Evolutionary conservation across 1,140 invertebrate species (phyloP).

Genomic region (Drosophila triauraria): DNA sequence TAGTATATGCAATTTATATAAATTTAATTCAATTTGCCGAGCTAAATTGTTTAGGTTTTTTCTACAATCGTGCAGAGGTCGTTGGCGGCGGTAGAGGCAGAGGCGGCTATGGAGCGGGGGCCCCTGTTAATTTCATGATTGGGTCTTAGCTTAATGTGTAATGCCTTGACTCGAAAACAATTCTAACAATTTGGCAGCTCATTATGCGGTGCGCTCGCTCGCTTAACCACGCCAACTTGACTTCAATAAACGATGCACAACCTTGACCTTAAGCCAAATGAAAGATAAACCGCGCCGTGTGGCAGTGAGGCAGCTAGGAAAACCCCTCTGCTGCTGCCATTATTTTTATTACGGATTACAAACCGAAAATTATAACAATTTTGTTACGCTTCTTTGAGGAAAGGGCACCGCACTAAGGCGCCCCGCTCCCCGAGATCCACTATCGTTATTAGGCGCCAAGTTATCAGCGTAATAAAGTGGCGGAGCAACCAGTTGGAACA

Average conservation of each 20-base stretch:
- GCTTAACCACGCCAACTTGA: constrained; percentile 59
- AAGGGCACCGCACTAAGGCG: constrained; percentile 41
- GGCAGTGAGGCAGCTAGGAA: constrained; percentile 5
- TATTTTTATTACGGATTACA: constrained; percentile 70
- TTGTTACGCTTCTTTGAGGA: constrained; percentile 81
- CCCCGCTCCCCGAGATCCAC: not conserved
- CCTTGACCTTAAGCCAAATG: constrained; percentile 78
- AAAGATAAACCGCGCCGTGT: constrained; percentile 43
- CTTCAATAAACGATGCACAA: constrained; percentile 73
- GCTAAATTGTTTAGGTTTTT: constrained; percentile 67
- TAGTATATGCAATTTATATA: constrained; percentile 79
- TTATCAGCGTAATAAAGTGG: constrained; percentile 75
- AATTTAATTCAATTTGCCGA: constrained; percentile 82
- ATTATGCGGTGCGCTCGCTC: constrained; percentile 65
- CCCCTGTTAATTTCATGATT: constrained; percentile 56
- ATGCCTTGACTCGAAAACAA: constrained; percentile 60
- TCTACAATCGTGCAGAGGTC: constrained; percentile 70
- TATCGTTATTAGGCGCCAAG: constrained; percentile 49
- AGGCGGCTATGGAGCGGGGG: not conserved
- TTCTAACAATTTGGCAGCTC: constrained; percentile 81
- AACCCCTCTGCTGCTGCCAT: constrained; percentile 24
- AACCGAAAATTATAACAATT: constrained; percentile 79
- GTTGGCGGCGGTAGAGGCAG: constrained; percentile 8
- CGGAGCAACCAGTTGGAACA: constrained; percentile 75
- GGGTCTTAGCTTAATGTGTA: constrained; percentile 45